Conservation (phyloP, 1,140 invertebrate genomes). For the Cyclina sinensis region DNA sequence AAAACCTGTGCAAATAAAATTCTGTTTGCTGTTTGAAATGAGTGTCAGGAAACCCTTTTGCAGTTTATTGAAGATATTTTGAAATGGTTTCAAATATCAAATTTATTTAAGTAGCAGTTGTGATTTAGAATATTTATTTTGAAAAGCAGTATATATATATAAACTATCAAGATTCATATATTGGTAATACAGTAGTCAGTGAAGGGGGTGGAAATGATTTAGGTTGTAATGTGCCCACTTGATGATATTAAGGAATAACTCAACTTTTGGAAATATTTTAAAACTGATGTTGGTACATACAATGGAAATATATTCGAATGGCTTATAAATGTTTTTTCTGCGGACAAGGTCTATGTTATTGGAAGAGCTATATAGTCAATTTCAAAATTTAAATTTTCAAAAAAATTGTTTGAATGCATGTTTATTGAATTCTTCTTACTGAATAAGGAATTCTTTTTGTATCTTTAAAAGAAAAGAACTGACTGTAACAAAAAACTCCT, state of each 20-base stretch:
- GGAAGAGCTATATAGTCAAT: too few species aligned
- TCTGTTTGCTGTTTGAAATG: constrained; percentile 6
- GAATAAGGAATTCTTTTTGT: too few species aligned
- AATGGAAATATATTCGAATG: too few species aligned
- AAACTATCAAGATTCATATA: not conserved
- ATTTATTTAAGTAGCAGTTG: not conserved
- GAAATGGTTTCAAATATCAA: not conserved
- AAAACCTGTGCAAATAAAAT: constrained; percentile 11
- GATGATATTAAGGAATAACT: not conserved
- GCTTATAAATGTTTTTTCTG: too few species aligned
- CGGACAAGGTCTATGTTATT: too few species aligned
- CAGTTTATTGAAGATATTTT: constrained; percentile 19
- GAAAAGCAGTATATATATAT: not conserved
- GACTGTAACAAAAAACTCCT: too few species aligned
- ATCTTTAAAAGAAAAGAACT: too few species aligned
- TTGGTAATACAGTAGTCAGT: not conserved
- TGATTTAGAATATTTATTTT: not conserved
- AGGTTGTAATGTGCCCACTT: not conserved
- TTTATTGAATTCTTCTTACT: too few species aligned
- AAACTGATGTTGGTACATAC: too few species aligned
- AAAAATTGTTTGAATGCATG: too few species aligned
- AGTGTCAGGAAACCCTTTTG: not conserved
- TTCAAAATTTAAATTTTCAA: too few species aligned
- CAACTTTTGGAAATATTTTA: too few species aligned
- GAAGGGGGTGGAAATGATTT: not conserved